These are phyloP conservation scores for Macropis europaea DNA, from an alignment of 2,888 invertebrate species.

Conservation along the genomic window DNA sequence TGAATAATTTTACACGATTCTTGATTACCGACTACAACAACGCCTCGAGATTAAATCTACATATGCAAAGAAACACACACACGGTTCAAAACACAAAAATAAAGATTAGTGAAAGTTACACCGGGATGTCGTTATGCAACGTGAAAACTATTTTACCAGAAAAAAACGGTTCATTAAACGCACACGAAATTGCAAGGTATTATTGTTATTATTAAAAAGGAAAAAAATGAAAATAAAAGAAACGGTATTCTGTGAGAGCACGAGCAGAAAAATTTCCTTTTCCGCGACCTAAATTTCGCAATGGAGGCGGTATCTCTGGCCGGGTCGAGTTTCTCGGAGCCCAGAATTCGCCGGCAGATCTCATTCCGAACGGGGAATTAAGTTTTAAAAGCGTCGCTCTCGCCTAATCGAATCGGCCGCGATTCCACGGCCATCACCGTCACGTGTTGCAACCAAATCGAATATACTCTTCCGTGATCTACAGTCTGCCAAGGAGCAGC, in stretches of 20 bases:
- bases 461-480: constrained; percentile 37
- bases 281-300: constrained; percentile 30
- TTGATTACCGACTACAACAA: too few species aligned
- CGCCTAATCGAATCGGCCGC: constrained; percentile 41
- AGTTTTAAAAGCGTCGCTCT: constrained; percentile 32
- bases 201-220: too few species aligned
- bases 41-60: too few species aligned
- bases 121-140: too few species aligned
- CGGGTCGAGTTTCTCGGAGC: neutral
- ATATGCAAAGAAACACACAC: too few species aligned
- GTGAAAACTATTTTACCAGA: too few species aligned
- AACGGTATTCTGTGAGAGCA: neutral
- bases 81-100: too few species aligned
- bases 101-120: too few species aligned
- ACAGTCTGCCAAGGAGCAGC: neutral
- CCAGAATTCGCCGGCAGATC: constrained; percentile 2
- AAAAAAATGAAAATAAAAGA: too few species aligned
- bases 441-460: constrained; percentile 34
- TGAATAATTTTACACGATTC: too few species aligned
- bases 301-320: neutral
- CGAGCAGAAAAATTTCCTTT: neutral
- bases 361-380: constrained; percentile 39
- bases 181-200: too few species aligned
- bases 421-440: constrained; percentile 17
- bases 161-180: too few species aligned